Conservation (phyloP, 2,888 invertebrate genomes). For the Nymphalis urticae region DNA sequence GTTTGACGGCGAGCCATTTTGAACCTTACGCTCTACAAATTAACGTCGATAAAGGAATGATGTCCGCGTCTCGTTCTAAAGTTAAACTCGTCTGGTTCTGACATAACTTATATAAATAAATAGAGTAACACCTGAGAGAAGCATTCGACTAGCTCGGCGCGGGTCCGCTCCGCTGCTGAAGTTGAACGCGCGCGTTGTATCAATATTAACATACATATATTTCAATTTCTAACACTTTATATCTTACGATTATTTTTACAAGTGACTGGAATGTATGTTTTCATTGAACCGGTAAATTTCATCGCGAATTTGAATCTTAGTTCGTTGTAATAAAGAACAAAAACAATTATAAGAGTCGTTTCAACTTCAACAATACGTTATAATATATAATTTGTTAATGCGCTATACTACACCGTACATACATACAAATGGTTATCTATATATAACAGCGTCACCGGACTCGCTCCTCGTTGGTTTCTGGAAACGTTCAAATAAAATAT, state of each 20-base stretch:
- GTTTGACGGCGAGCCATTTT: no score
- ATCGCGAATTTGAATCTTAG: no score
- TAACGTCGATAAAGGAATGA: conserved; percentile 1
- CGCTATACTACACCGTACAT: conserved; percentile 57
- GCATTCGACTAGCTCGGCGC: conserved; percentile 23
- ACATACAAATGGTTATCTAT: conserved; percentile 45
- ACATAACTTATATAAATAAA: conserved; percentile 15
- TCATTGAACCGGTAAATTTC: no score
- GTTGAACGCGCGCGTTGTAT: background rate
- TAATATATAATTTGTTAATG: conserved; percentile 22
- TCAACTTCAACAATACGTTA: conserved; percentile 50
- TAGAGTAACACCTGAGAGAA: conserved; percentile 12
- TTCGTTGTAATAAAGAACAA: no score
- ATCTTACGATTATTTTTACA: background rate
- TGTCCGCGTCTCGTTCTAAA: background rate
- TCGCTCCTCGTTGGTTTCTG: background rate
- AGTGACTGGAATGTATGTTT: background rate
- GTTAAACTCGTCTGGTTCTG: conserved; percentile 2
- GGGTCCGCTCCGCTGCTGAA: conserved; percentile 6
- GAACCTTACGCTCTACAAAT: no score
- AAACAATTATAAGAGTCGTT: conserved; percentile 8
- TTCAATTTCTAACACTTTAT: background rate
- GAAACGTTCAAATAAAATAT: background rate
- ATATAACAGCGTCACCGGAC: conserved; percentile 22
- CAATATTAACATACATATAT: background rate